Base-by-base conservation (phyloP, 1,140 invertebrate genomes). In the Drosophila ohnishii region DNA sequence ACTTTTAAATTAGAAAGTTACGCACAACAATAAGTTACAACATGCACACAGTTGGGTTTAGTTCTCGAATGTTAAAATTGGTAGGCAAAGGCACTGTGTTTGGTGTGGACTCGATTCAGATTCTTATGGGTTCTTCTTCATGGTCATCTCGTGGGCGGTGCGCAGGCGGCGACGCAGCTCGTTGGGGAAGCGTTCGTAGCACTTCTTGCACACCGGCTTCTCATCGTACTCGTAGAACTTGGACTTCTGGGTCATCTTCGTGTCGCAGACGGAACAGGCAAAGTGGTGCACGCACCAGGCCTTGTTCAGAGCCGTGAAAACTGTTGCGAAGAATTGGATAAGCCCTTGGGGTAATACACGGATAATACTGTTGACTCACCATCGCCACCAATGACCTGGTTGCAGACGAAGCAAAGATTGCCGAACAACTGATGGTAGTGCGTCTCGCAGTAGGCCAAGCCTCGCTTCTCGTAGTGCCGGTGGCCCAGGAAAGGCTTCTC, bases 211-310 rank as follows among this genome's bases (percentile, higher is more conserved):
- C 2, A 98, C 98, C 25, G 99, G 99, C 89, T 98, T 98, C 92
- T 99, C 94, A 92, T 99, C 99, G 91, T 98, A 98, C 92, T 99
- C 99, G 92, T 99, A 99, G 92, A 99, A 99, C 93, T 99, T 99
- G 7, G 98, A 99, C 93, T 99, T 99, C 80, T 99, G 97, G 91
- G 96, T 98, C 95, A 99, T 97, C 92, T 99, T 97, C 74, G 96
- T 96, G 92, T 99, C 99, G 92, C 99, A 99, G 65, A 99, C 95
- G 16, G 97, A 96, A 92, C 99, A 99, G n/a, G 98, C 96, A 92
- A 99, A 99, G 92, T 99, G 99, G 92, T 99, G 96, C 28, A 98
- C 96, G 92, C 99, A 99, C 98, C 98, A 99, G n/a, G 98, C 97
- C 93, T 99, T 99, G 92, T 99, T 99, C 77, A 99, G 93, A 40